phyloP scores from a whole-genome alignment of 2,888 invertebrate genomes.

The Selenia dentaria region DNA sequence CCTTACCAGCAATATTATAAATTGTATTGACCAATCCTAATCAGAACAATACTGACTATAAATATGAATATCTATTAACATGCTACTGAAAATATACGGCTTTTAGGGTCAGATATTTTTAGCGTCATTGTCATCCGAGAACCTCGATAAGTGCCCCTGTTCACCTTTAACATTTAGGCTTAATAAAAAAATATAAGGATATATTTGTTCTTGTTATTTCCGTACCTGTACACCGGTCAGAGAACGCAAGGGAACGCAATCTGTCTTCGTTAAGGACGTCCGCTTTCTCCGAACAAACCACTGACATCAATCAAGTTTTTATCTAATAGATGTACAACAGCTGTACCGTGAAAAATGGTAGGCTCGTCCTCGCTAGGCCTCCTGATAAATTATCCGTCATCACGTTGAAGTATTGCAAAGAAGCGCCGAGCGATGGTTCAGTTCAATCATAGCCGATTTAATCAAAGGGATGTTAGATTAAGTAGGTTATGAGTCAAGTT shows the following conservation, averaged over 20 bases:
- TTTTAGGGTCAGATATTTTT: no score
- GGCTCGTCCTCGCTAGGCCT: slow-evolving; percentile 38
- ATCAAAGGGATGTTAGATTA: background rate
- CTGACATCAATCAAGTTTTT: slow-evolving; percentile 63
- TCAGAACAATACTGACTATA: no score
- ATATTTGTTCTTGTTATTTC: slow-evolving; percentile 31
- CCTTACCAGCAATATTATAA: no score
- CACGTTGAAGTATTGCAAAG: slow-evolving; percentile 7
- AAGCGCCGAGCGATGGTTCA: background rate
- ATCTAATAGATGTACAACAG: slow-evolving; percentile 45
- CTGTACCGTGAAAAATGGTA: slow-evolving; percentile 52
- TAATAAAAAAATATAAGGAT: slow-evolving; percentile 21
- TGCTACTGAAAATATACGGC: no score
- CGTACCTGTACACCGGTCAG: slow-evolving; percentile 60
- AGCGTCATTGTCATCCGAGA: no score
- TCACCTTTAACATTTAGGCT: slow-evolving; percentile 21
- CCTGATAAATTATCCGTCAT: slow-evolving; percentile 36
- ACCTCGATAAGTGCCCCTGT: background rate
- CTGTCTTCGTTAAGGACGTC: slow-evolving; percentile 64
- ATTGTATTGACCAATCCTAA: no score
- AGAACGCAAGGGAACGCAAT: slow-evolving; percentile 52
- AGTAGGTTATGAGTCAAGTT: no score
- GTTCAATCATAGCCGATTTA: no score
- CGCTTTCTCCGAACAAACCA: slow-evolving; percentile 48
- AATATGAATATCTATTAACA: no score